Conservation (phyloP, 2,797 vertebrate species). For the Notolabrus celidotus region DNA sequence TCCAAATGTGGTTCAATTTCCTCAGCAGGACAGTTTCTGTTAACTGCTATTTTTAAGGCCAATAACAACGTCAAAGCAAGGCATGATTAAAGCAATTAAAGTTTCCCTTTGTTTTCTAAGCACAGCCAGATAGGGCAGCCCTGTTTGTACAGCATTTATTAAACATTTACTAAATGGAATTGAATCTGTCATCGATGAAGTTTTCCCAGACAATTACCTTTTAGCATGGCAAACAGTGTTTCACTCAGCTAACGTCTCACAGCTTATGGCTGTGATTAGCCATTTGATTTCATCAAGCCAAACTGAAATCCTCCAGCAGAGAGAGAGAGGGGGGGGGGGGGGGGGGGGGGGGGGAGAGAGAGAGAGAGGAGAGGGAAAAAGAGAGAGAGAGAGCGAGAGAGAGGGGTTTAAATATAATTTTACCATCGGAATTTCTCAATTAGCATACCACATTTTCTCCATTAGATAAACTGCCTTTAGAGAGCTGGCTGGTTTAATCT, state of each 20-base stretch:
- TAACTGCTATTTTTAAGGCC: conserved; percentile 95
- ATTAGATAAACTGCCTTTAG: conserved; percentile 89
- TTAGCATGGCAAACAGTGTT: conserved; percentile 93
- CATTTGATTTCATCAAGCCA: conserved; percentile 84
- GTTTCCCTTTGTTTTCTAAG: conserved; percentile 96
- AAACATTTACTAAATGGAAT: conserved; percentile 96
- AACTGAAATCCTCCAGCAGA: conserved; percentile 76
- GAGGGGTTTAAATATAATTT: conserved; percentile 82
- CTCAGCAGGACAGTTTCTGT: conserved; percentile 91
- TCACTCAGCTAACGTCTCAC: conserved; percentile 87
- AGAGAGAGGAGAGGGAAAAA: conserved; percentile 38
- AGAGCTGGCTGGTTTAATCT: conserved; percentile 86
- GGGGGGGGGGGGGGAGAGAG: too few species aligned
- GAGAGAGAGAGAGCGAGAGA: conserved; percentile 24
- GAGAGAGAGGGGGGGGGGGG: conserved; percentile 31
- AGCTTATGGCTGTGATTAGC: conserved; percentile 84
- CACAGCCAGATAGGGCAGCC: conserved; percentile 87
- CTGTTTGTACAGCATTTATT: conserved; percentile 97
- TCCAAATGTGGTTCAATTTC: conserved; percentile 91
- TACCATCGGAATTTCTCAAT: conserved; percentile 86
- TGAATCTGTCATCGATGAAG: conserved; percentile 96
- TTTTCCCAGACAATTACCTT: conserved; percentile 93
- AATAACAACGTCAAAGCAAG: conserved; percentile 92
- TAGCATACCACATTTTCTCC: conserved; percentile 87
- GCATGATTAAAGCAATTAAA: conserved; percentile 99